Percentiles rank a stretch among this genome's conserved stretches.
Conservation (phyloP, 2,113 vertebrate genomes). For the Monarcha castaneiventris region DNA sequence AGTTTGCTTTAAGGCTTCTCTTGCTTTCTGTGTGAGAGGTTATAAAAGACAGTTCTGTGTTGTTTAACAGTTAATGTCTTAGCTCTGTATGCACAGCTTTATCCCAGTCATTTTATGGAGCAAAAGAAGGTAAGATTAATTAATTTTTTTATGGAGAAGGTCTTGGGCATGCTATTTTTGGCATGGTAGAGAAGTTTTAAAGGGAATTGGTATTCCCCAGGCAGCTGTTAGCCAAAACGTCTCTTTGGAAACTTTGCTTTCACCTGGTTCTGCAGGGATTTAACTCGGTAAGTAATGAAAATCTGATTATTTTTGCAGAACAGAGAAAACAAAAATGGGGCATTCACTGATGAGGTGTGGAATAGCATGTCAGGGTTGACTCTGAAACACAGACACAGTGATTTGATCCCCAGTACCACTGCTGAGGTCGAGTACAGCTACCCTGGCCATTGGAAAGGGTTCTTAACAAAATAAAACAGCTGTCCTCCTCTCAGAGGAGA, state of each 20-base stretch:
- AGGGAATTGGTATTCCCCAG: conserved; percentile 37
- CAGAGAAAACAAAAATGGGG: neutral
- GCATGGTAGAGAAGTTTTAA: neutral
- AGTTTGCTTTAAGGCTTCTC: neutral
- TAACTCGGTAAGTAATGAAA: conserved; percentile 24
- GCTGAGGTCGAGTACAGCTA: neutral
- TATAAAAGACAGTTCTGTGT: neutral
- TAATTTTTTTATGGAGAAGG: neutral
- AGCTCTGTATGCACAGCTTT: neutral
- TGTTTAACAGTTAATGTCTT: neutral
- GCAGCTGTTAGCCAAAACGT: conserved; percentile 21
- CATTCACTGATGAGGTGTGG: conserved; percentile 52
- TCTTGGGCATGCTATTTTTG: conserved; percentile 21
- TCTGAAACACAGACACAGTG: neutral
- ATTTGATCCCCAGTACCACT: neutral
- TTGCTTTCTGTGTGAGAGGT: neutral
- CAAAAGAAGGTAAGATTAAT: neutral
- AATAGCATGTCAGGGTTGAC: conserved; percentile 11
- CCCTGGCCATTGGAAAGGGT: neutral
- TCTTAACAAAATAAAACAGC: neutral
- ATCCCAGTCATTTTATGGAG: neutral
- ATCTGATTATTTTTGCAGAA: conserved; percentile 58
- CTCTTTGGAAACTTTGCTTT: conserved; percentile 41
- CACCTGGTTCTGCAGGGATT: conserved; percentile 18
- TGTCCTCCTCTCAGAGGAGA: neutral